Percentiles rank a stretch among this genome's conserved stretches.
Conservation (phyloP, 92 coral and sea anemone genomes). For the Paramuricea clavata region DNA sequence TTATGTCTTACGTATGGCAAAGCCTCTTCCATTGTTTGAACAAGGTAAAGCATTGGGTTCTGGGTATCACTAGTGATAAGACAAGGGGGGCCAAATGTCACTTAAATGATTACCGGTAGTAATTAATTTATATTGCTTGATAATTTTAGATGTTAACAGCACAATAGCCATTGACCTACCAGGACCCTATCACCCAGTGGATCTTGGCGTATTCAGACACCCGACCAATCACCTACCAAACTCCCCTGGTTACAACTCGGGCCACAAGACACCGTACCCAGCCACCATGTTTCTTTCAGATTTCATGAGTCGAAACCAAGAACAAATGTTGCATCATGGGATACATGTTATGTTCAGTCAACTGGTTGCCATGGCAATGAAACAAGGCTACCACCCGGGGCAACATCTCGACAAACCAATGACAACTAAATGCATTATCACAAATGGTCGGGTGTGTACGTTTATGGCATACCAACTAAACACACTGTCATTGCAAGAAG, state of each 20-base stretch:
- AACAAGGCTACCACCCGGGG: conserved; percentile 76
- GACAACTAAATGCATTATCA: conserved; percentile 80
- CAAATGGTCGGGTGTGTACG: conserved; percentile 76
- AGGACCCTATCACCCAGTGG: conserved; percentile 87
- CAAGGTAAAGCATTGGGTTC: no score
- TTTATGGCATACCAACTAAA: conserved; percentile 94
- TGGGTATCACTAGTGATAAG: no score
- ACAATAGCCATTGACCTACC: conserved; percentile 68
- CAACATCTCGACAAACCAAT: conserved; percentile 81
- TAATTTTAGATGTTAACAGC: conserved; percentile 70
- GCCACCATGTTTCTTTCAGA: conserved; percentile 84
- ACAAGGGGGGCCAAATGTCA: no score
- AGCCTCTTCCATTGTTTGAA: conserved; percentile 70
- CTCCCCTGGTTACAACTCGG: conserved; percentile 86
- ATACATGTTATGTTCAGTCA: conserved; percentile 90
- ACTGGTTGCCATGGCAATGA: conserved; percentile 82
- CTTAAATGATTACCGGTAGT: no score
- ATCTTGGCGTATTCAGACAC: conserved; percentile 81
- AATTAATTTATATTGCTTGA: background rate
- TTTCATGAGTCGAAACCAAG: conserved; percentile 70
- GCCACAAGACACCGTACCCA: conserved; percentile 67
- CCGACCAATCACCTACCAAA: conserved; percentile 90
- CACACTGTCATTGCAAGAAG: conserved; percentile 94
- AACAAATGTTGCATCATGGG: conserved; percentile 82
- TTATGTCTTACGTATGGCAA: conserved; percentile 72